Conservation (phyloP, 2,888 invertebrate species). For the Synergus itoensis region DNA sequence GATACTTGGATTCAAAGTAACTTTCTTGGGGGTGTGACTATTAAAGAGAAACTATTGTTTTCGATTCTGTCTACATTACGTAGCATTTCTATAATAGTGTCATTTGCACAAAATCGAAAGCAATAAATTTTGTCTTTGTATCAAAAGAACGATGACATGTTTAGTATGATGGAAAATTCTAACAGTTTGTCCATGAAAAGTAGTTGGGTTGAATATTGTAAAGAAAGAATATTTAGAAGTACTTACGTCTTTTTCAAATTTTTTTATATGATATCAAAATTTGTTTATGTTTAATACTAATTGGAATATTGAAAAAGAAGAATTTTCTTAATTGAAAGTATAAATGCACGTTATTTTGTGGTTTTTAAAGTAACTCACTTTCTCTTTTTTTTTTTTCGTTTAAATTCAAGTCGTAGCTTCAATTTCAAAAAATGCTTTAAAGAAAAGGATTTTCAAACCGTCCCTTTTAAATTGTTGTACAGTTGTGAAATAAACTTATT, state of each 20-base stretch:
- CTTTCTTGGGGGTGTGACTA: background rate
- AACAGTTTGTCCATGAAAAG: background rate
- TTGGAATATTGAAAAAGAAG: background rate
- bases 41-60: background rate
- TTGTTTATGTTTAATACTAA: too few relatives aligned
- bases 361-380: too few relatives aligned
- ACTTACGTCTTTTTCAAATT: background rate
- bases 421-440: background rate
- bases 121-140: background rate
- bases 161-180: too few relatives aligned
- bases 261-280: too few relatives aligned
- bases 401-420: background rate
- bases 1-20: slow-evolving; percentile 5
- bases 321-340: background rate
- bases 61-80: slow-evolving; percentile 1
- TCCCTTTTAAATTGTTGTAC: background rate
- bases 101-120: background rate
- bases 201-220: background rate
- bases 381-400: background rate
- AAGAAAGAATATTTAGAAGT: background rate
- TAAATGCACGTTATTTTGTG: background rate
- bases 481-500: background rate
- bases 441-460: background rate
- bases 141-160: background rate
- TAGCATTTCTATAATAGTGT: background rate